Percentiles rank a stretch among this genome's conserved stretches.
These are phyloP conservation scores for Globodera rostochiensis DNA, from an alignment of 1,140 invertebrate genomes.

Conservation along the genomic window DNA sequence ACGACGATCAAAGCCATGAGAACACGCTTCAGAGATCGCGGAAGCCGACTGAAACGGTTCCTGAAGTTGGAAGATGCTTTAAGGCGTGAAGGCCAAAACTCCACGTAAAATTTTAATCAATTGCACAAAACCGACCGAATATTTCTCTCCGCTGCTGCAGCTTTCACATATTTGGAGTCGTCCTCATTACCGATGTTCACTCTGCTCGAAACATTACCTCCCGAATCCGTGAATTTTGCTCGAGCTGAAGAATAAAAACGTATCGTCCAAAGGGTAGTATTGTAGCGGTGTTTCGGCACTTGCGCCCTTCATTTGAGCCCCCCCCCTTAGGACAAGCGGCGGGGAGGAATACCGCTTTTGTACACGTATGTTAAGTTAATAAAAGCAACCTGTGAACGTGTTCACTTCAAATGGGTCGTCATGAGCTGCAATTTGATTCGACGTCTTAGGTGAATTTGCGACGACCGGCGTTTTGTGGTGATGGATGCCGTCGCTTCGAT, in stretches of 20 bases:
- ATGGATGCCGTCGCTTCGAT: not conserved
- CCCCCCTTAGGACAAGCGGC: too few species aligned
- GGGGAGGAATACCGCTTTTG: too few species aligned
- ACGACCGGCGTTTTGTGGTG: not conserved
- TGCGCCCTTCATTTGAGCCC: too few species aligned
- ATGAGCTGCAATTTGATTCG: slow-evolving; percentile 6
- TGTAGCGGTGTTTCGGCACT: too few species aligned
- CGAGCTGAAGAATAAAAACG: slow-evolving; percentile 26
- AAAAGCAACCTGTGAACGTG: slow-evolving; percentile 27
- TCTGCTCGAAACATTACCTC: slow-evolving; percentile 5
- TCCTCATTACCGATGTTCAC: slow-evolving; percentile 26
- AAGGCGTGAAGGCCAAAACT: not conserved
- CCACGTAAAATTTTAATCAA: not conserved
- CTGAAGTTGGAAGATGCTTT: slow-evolving; percentile 19
- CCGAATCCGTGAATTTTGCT: slow-evolving; percentile 24
- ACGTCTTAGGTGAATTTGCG: slow-evolving; percentile 13
- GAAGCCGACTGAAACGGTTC: slow-evolving; percentile 39
- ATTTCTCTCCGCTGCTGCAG: not conserved
- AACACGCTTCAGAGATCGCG: slow-evolving; percentile 43
- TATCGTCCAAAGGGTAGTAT: not conserved
- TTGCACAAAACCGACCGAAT: slow-evolving; percentile 15
- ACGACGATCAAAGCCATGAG: slow-evolving; percentile 43
- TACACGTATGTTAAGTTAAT: not conserved
- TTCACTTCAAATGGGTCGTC: slow-evolving; percentile 29
- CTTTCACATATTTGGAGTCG: slow-evolving; percentile 36